phyloP scores from a whole-genome alignment of 2,888 invertebrate species.

The Lycocerus yunnanus region DNA sequence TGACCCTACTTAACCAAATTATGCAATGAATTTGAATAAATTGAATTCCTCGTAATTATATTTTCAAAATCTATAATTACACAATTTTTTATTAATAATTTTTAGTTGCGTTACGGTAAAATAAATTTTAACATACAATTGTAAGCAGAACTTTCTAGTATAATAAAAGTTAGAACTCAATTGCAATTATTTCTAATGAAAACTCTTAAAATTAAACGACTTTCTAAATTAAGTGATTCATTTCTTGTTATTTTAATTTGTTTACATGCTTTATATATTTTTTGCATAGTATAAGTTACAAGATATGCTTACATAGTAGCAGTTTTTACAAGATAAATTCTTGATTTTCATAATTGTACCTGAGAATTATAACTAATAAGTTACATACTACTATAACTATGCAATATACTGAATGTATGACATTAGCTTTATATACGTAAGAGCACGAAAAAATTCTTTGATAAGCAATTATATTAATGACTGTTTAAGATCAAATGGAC shows the following conservation, averaged over 20 bases:
- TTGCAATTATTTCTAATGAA: neutral
- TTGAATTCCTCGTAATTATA: neutral
- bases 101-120: neutral
- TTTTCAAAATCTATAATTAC: neutral
- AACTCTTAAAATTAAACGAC: neutral
- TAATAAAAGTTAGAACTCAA: neutral
- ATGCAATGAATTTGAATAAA: neutral
- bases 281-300: neutral
- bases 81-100: neutral
- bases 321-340: neutral
- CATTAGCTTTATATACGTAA: no score
- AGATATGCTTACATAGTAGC: neutral
- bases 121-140: neutral
- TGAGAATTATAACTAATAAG: no score
- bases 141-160: neutral
- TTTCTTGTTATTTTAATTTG: neutral
- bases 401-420: no score
- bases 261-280: neutral
- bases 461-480: no score
- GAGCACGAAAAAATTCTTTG: no score
- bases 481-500: no score
- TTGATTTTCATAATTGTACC: neutral
- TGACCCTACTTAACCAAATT: neutral
- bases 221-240: constrained; percentile 2
- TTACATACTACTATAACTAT: no score